phyloP scores from a whole-genome alignment of 2,888 invertebrate species.

The Steinernema scapterisci region DNA sequence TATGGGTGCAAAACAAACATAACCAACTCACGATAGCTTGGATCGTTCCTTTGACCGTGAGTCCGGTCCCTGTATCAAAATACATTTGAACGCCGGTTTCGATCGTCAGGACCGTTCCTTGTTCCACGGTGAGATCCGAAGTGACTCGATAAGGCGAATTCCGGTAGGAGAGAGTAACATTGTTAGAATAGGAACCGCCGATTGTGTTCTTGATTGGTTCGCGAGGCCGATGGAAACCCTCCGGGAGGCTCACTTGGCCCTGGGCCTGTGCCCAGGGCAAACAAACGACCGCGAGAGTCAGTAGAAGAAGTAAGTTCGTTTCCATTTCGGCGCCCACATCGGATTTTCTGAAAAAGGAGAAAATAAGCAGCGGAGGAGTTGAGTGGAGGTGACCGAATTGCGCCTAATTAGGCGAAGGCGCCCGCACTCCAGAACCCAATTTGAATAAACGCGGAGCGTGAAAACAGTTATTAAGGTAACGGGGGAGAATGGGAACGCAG shows the following conservation, averaged over 20 bases:
- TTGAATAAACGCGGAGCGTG: constrained; percentile 23
- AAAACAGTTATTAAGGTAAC: constrained; percentile 33
- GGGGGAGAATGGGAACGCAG: background rate
- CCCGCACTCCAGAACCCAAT: constrained; percentile 20
- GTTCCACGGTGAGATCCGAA: constrained; percentile 48
- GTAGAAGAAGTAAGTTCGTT: background rate
- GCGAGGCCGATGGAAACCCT: constrained; percentile 45
- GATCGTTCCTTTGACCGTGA: constrained; percentile 87
- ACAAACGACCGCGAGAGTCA: background rate
- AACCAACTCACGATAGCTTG: constrained; percentile 78
- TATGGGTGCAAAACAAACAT: too few relatives aligned
- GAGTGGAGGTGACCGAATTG: constrained; percentile 30
- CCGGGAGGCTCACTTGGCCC: constrained; percentile 40
- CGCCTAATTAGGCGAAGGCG: constrained; percentile 16
- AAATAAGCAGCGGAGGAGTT: background rate
- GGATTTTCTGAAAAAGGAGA: background rate
- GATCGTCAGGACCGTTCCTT: constrained; percentile 79
- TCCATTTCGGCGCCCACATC: constrained; percentile 29
- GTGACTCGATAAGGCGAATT: constrained; percentile 63
- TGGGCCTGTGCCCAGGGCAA: constrained; percentile 4
- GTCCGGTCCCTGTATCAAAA: constrained; percentile 88
- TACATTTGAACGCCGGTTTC: constrained; percentile 87
- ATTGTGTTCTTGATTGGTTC: constrained; percentile 56
- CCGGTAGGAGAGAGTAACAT: constrained; percentile 61
- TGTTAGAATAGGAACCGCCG: constrained; percentile 62